Conservation (phyloP, 2,888 invertebrate species). For the Drosophila neutralis region DNA sequence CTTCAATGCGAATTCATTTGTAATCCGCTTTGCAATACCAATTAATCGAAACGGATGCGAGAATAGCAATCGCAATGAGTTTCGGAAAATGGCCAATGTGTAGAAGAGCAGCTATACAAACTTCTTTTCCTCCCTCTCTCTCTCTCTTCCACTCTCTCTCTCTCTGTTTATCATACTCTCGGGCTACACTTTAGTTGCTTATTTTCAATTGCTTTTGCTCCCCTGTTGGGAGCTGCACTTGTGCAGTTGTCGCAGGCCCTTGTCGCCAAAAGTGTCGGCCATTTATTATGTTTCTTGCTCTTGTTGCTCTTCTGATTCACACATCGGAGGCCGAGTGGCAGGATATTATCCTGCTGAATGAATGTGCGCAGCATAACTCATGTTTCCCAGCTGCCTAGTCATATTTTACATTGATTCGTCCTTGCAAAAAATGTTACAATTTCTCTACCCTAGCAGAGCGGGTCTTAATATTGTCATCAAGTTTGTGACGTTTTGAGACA, state of each 20-base stretch:
- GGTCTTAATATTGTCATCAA: neutral
- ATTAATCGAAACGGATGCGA: conserved; percentile 62
- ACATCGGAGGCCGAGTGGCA: conserved; percentile 39
- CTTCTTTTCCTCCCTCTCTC: neutral
- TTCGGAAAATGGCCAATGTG: conserved; percentile 14
- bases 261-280: conserved; percentile 56
- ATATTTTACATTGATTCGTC: conserved; percentile 36
- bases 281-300: conserved; percentile 47
- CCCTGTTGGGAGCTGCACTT: conserved; percentile 8
- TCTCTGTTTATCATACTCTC: neutral
- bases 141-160: neutral
- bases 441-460: fast-evolving
- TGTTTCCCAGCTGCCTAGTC: conserved; percentile 21
- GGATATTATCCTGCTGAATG: conserved; percentile 55
- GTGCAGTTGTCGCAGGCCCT: conserved; percentile 19
- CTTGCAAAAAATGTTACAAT: neutral
- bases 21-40: conserved; percentile 67
- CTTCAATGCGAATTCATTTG: conserved; percentile 46
- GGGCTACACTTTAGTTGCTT: conserved; percentile 11
- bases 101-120: conserved; percentile 1
- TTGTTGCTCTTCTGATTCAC: conserved; percentile 29
- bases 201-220: conserved; percentile 2
- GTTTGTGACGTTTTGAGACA: neutral
- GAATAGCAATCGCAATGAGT: conserved; percentile 8
- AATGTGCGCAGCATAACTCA: conserved; percentile 51